Conservation (phyloP, 2,797 vertebrate species). For the Melanogrammus aeglefinus region DNA sequence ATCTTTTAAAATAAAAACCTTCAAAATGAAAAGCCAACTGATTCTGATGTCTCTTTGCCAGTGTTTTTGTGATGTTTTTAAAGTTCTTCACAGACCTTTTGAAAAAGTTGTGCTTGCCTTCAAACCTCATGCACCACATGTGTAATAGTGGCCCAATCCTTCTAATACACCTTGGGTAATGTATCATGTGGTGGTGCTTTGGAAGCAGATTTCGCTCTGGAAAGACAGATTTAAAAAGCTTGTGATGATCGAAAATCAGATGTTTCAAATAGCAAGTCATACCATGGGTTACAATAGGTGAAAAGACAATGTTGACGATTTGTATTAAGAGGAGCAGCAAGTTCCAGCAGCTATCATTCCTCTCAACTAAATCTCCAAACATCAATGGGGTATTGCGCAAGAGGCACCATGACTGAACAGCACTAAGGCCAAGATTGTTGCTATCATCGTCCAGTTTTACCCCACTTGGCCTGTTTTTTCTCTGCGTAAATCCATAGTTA, state of each 20-base stretch:
- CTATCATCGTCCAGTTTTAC: not conserved
- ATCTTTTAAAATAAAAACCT: constrained; percentile 24
- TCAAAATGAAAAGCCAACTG: constrained; percentile 26
- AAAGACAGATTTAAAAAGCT: not conserved
- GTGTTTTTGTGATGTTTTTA: too few species aligned
- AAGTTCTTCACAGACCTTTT: constrained; percentile 14
- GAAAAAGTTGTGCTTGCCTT: constrained; percentile 14
- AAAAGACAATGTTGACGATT: not conserved
- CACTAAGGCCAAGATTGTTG: not conserved
- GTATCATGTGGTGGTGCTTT: too few species aligned
- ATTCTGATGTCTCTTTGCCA: constrained; percentile 21
- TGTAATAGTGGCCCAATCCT: too few species aligned
- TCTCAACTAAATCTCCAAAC: too few species aligned
- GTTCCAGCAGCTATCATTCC: not conserved
- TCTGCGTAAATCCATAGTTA: not conserved
- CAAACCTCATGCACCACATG: constrained; percentile 24
- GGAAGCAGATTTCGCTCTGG: too few species aligned
- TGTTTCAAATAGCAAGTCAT: constrained; percentile 5
- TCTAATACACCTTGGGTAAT: not conserved
- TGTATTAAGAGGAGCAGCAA: not conserved
- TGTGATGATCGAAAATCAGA: constrained; percentile 3
- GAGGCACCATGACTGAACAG: too few species aligned
- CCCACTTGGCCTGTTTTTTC: not conserved
- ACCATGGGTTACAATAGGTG: not conserved
- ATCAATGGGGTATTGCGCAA: too few species aligned